These are phyloP conservation scores for Dreissena rostriformis DNA, from an alignment of 1,140 invertebrate genomes.

Conservation along the genomic window DNA sequence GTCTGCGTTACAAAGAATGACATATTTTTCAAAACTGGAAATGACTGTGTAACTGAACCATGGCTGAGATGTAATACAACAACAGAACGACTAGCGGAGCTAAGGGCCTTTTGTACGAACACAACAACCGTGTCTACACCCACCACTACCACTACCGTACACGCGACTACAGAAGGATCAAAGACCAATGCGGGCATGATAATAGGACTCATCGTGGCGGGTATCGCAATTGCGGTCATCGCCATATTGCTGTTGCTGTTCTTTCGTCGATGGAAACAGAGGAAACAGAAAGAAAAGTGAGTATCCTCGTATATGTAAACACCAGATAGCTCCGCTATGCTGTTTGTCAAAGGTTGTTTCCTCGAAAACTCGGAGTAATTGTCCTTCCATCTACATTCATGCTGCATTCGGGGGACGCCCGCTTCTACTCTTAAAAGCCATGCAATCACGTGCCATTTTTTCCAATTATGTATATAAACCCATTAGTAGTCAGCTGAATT, in stretches of 20 bases:
- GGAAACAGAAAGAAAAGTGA: not conserved
- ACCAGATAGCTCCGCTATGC: not conserved
- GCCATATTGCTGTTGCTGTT: conserved; percentile 1
- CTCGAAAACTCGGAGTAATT: too few species aligned
- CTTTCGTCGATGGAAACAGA: conserved; percentile 1
- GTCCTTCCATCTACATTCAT: too few species aligned
- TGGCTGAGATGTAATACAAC: conserved; percentile 28
- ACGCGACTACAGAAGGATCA: not conserved
- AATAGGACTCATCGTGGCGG: not conserved
- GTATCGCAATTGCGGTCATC: not conserved
- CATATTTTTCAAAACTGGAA: not conserved
- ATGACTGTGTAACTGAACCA: not conserved
- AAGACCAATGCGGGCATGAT: conserved; percentile 2
- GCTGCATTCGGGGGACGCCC: too few species aligned
- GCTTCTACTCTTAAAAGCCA: too few species aligned
- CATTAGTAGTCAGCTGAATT: too few species aligned
- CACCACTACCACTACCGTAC: not conserved
- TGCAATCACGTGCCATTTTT: too few species aligned
- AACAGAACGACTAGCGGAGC: conserved; percentile 2
- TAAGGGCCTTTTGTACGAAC: conserved; percentile 16
- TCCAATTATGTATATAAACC: too few species aligned
- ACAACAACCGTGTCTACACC: not conserved
- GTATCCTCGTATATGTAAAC: not conserved
- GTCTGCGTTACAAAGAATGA: not conserved
- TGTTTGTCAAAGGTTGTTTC: not conserved